These are phyloP conservation scores for Arctia plantaginis DNA, from an alignment of 2,888 invertebrate species.

Conservation along the genomic window DNA sequence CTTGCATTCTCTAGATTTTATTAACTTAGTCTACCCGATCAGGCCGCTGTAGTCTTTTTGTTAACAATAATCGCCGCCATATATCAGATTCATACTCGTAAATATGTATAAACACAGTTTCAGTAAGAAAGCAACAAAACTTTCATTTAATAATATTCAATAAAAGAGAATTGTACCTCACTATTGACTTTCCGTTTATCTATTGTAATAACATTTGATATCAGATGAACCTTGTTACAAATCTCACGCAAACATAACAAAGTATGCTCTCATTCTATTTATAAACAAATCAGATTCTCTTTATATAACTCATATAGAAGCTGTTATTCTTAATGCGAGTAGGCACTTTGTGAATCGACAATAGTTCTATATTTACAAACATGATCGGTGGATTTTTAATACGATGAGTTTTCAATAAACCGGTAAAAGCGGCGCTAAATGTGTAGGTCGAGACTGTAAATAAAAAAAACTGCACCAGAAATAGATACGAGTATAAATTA, in stretches of 20 bases:
- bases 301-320: slow-evolving; percentile 1
- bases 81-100: not conserved
- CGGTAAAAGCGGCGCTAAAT: not conserved
- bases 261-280: slow-evolving; percentile 5
- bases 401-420: not conserved
- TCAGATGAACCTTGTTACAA: slow-evolving; percentile 3
- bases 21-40: too few species aligned
- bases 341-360: not conserved
- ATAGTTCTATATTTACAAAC: not conserved
- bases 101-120: not conserved
- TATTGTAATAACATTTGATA: slow-evolving; percentile 7
- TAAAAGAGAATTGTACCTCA: not conserved
- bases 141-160: not conserved
- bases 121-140: not conserved
- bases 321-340: slow-evolving; percentile 1
- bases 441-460: not conserved
- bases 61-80: not conserved
- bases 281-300: slow-evolving; percentile 1
- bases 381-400: not conserved
- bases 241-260: slow-evolving; percentile 5
- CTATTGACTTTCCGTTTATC: slow-evolving; percentile 1
- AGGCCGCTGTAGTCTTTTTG: too few species aligned
- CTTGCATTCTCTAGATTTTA: too few species aligned
- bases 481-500: not conserved
- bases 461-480: not conserved